Evolutionary conservation across 1,140 invertebrate species (phyloP).

Genomic region (Heliconius congener): DNA sequence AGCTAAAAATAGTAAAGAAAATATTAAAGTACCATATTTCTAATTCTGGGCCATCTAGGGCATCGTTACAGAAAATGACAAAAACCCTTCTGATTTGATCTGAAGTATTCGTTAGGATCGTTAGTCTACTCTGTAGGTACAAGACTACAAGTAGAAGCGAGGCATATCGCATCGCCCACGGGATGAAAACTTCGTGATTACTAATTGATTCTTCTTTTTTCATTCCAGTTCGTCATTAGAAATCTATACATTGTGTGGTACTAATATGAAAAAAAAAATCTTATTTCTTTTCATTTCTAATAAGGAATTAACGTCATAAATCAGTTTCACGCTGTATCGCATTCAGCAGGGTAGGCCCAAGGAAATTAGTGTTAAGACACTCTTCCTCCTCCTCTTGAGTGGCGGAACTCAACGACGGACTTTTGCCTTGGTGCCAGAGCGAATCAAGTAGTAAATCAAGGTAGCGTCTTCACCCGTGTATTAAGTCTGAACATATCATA

Average conservation of each 20-base stretch:
- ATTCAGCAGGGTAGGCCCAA: no score
- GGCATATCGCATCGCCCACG: background rate
- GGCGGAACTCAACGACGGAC: no score
- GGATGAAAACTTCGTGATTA: background rate
- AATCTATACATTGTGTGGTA: background rate
- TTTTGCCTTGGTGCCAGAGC: no score
- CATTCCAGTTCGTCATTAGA: background rate
- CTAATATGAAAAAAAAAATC: background rate
- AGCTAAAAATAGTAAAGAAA: no score
- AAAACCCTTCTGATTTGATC: background rate
- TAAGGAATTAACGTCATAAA: no score
- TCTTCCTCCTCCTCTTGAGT: no score
- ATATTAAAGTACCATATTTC: background rate
- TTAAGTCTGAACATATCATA: no score
- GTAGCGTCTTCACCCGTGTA: no score
- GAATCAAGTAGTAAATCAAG: no score
- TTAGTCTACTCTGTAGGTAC: background rate
- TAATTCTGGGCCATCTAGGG: background rate
- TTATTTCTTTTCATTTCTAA: background rate
- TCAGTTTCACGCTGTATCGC: no score
- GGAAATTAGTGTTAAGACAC: no score
- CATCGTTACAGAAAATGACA: background rate
- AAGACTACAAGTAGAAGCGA: background rate
- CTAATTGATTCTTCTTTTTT: conserved; percentile 2
- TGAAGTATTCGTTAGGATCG: background rate